Base-by-base conservation (phyloP, 2,797 vertebrate genomes). In the Tokudaia tokunoshimensis region DNA sequence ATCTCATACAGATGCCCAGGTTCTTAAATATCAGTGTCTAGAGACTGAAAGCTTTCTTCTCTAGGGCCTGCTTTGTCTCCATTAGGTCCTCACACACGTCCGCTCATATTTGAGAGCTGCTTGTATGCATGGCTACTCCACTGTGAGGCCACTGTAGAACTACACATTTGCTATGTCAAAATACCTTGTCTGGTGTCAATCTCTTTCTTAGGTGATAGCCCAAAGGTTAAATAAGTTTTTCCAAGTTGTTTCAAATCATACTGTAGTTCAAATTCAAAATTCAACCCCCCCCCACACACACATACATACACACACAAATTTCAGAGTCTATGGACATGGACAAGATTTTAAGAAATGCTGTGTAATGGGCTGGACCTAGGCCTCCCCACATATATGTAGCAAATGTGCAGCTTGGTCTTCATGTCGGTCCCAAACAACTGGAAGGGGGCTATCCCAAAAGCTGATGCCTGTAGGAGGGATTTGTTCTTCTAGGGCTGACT, bases 261-360 rank as follows among this genome's bases (percentile, higher is more conserved):
- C 50, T 37, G 61, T 47, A 9, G 59, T 92, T 92, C 50, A 22
- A 50, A 67, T 63, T 81, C n/a, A 93, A 80, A 94, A 82, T 82
- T 82, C n/a, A 59, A n/a, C 29, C 14, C 12, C 31, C 63, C 63
- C 10, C n/a, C 29, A 47, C 22, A 26, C 24, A 47, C 41, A 15
- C 74, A 29, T 1, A 3, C 74, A 50, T 3, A 3, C 34, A 80
- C n/a, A 61, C n/a, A 61, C n/a, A n/a, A n/a, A n/a, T 41, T 41
- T 89, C 65, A 41, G 83, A 20, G 55, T 86, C 37, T 89, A 19
- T n/a, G 6, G 6, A 88, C 10, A 84, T 41, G 24, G 91, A 52
- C n/a, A 91, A 0, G 67, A 91, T 91, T 75, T 89, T 82, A 72
- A 72, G 67, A 72, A 72, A n/a, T 72, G 15, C 17, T 72, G 67